Conservation (phyloP, 2,888 invertebrate species). For the Leptinotarsa peninsularis region DNA sequence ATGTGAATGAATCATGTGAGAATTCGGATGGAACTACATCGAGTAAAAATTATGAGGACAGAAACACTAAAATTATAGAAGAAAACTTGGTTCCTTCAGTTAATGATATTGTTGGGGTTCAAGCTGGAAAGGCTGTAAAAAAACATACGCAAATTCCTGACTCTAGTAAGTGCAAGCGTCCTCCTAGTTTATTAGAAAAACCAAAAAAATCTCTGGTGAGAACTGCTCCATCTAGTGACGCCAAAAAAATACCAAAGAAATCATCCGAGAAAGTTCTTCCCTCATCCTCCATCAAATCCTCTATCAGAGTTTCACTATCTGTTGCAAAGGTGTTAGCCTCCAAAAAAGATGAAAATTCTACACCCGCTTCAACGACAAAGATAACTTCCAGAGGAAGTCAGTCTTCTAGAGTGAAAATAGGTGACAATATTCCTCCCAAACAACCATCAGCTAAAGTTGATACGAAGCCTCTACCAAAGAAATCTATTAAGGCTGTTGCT, state of each 20-base stretch:
- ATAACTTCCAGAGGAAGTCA: neutral
- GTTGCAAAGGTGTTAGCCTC: conserved; percentile 1
- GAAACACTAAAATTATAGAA: too few relatives aligned
- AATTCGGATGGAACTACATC: too few relatives aligned
- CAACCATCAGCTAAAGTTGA: neutral
- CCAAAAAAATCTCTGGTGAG: neutral
- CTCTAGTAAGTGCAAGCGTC: neutral
- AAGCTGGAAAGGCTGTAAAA: neutral
- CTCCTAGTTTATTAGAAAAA: neutral
- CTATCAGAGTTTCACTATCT: conserved; percentile 5
- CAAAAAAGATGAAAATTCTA: conserved; percentile 3
- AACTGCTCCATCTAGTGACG: neutral
- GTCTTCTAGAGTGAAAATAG: neutral
- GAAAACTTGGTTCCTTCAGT: too few relatives aligned
- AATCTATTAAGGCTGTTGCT: neutral
- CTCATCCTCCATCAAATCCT: neutral
- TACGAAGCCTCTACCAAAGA: neutral
- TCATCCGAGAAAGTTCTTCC: neutral
- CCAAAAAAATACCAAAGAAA: conserved; percentile 3
- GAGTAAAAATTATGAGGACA: too few relatives aligned
- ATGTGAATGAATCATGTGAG: too few relatives aligned
- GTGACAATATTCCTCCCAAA: neutral
- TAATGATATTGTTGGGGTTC: neutral
- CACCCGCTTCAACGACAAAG: neutral
- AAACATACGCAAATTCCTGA: neutral